Evolutionary conservation across 2,113 vertebrate genomes (phyloP).

Genomic region (Acinonyx jubatus): DNA sequence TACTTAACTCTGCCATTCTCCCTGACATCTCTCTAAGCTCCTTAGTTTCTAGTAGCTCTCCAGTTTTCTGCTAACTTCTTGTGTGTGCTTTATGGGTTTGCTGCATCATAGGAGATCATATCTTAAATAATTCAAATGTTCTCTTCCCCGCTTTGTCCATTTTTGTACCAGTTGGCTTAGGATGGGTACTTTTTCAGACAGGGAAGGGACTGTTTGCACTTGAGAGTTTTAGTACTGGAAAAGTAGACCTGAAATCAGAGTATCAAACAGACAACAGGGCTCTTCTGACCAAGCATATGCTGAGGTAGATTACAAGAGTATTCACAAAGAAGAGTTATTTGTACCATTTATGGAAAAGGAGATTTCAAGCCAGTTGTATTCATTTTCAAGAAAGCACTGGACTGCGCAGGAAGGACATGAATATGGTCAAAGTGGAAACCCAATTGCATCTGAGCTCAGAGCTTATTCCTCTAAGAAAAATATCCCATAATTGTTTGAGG

Average conservation of each 20-base stretch:
- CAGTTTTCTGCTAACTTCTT: neutral
- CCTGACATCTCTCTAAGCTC: neutral
- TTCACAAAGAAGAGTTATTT: neutral
- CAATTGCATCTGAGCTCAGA: neutral
- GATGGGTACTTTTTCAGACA: neutral
- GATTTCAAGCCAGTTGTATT: neutral
- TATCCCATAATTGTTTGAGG: neutral
- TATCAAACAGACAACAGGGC: neutral
- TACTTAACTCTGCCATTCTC: neutral
- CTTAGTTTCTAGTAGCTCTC: neutral
- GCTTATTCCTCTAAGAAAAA: neutral
- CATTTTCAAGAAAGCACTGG: neutral
- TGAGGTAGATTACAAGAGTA: too few relatives aligned
- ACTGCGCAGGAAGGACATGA: neutral
- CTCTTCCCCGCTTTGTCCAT: neutral
- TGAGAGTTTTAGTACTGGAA: neutral
- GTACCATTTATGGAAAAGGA: neutral
- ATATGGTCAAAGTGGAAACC: neutral
- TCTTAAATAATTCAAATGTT: neutral
- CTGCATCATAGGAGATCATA: neutral
- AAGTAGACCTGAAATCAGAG: neutral
- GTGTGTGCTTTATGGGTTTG: neutral
- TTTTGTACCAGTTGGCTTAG: neutral
- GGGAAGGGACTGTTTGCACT: neutral
- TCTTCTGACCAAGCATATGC: neutral